Percentiles rank a stretch among this genome's conserved stretches.
These are phyloP conservation scores for Nesospiza acunhae DNA, from an alignment of 2,113 vertebrate genomes.

Conservation along the genomic window DNA sequence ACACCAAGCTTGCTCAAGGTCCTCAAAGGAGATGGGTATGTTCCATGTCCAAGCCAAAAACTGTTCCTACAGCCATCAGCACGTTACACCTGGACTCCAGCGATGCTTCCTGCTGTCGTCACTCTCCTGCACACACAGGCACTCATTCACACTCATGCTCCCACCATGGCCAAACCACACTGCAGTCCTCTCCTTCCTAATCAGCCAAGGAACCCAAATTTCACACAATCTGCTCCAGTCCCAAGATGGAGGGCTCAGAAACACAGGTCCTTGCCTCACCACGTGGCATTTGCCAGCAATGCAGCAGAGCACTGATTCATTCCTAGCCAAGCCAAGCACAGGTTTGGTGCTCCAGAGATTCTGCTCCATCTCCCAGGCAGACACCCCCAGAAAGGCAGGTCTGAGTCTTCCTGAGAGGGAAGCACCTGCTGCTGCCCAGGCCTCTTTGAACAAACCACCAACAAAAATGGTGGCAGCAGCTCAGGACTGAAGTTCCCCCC, in stretches of 20 bases:
- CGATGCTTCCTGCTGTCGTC: not conserved
- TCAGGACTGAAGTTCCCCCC: not conserved
- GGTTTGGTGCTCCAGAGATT: not conserved
- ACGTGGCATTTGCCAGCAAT: accelerated
- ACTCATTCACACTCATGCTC: accelerated
- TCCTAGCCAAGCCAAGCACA: not conserved
- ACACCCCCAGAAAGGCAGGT: too few species aligned
- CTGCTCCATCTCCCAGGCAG: not conserved
- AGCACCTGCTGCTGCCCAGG: not conserved
- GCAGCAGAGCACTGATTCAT: not conserved
- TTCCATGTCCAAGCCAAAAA: not conserved
- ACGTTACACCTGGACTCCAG: not conserved
- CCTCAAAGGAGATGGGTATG: not conserved
- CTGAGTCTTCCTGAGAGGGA: not conserved
- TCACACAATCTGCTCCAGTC: not conserved
- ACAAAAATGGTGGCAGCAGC: not conserved
- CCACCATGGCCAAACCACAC: accelerated
- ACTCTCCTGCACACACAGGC: accelerated
- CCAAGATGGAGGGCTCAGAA: accelerated
- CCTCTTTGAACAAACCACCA: not conserved
- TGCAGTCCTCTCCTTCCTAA: accelerated
- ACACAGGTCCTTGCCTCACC: accelerated
- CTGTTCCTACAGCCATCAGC: not conserved
- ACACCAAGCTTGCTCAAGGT: not conserved
- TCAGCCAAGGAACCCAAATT: accelerated